Conservation (phyloP, 2,113 vertebrate species). For the Aviceda subcristata region DNA sequence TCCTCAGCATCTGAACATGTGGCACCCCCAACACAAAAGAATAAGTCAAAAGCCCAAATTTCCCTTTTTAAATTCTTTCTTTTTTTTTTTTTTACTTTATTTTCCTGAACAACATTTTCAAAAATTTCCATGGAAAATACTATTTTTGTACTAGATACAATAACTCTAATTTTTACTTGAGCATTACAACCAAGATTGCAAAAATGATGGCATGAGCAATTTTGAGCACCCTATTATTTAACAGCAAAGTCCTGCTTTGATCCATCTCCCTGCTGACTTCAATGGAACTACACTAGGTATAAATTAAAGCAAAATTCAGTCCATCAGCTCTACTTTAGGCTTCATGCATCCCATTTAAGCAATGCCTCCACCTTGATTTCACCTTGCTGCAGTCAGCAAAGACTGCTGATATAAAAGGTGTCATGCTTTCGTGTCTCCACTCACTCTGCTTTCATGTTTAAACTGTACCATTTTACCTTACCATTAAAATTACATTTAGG, state of each 20-base stretch:
- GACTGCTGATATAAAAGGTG: constrained; percentile 1
- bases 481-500: constrained; percentile 29
- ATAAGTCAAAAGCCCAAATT: neutral
- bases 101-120: neutral
- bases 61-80: too few relatives aligned
- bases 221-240: constrained; percentile 54
- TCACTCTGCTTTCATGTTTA: constrained; percentile 14
- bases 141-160: neutral
- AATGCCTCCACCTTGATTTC: constrained; percentile 52
- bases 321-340: constrained; percentile 42
- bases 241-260: constrained; percentile 42
- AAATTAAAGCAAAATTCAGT: constrained; percentile 56
- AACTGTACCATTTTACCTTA: constrained; percentile 19
- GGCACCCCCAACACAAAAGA: neutral
- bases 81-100: neutral
- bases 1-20: neutral
- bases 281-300: constrained; percentile 28
- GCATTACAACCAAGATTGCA: neutral
- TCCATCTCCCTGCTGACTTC: constrained; percentile 52
- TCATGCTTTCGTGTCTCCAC: neutral
- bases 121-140: neutral
- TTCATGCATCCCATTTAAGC: constrained; percentile 22
- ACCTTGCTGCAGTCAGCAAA: constrained; percentile 54
- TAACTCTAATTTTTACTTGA: neutral
- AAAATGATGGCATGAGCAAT: constrained; percentile 30